phyloP scores from a whole-genome alignment of 2,888 invertebrate species.

The Anthrax anthrax region DNA sequence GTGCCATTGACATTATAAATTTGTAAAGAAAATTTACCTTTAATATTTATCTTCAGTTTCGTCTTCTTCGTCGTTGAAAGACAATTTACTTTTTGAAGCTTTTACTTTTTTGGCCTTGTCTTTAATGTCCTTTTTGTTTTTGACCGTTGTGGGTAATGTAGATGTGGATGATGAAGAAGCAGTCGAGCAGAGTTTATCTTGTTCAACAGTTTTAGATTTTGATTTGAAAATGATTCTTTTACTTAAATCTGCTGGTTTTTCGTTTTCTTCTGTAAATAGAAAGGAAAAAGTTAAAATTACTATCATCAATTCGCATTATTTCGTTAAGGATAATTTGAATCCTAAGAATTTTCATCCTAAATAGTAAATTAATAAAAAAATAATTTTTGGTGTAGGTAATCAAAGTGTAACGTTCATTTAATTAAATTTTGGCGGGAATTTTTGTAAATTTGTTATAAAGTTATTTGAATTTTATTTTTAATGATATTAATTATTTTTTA shows the following conservation, averaged over 20 bases:
- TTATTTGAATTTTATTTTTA: too few species aligned
- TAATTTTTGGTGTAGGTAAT: too few species aligned
- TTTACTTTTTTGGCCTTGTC: conserved; percentile 18
- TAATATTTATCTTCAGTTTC: conserved; percentile 14
- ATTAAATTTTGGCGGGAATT: neutral
- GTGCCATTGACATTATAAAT: too few species aligned
- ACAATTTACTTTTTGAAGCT: conserved; percentile 30
- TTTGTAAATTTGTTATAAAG: neutral
- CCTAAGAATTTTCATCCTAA: too few species aligned
- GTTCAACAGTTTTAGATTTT: conserved; percentile 18
- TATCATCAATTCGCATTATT: too few species aligned
- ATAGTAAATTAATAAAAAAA: conserved; percentile 6
- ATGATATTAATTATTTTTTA: too few species aligned
- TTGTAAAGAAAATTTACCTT: too few species aligned
- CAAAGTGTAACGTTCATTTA: too few species aligned
- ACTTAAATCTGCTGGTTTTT: conserved; percentile 44
- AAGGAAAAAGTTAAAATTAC: too few species aligned
- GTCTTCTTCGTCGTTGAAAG: conserved; percentile 38
- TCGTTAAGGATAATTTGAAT: too few species aligned
- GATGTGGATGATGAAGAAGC: neutral
- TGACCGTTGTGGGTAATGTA: conserved; percentile 3
- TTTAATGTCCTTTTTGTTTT: conserved; percentile 8
- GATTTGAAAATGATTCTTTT: conserved; percentile 44
- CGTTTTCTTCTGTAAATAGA: conserved; percentile 39
- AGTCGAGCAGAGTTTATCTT: conserved; percentile 3